Conservation (phyloP, 2,888 invertebrate species). For the Hemithea aestivaria region DNA sequence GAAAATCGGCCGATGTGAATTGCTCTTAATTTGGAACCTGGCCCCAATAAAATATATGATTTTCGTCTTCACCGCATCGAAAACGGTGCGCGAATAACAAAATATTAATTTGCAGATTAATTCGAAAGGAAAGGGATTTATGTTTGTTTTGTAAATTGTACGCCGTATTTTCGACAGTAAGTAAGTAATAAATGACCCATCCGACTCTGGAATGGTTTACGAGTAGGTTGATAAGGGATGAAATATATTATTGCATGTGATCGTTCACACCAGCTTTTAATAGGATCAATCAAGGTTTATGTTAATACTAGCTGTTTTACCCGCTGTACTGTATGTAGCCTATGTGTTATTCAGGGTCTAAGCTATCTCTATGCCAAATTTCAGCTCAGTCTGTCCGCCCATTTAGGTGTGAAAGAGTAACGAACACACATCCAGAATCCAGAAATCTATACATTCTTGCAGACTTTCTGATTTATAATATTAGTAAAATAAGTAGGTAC, state of each 20-base stretch:
- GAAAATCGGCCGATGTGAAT: conserved; percentile 63
- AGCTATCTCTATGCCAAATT: too few relatives aligned
- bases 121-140: conserved; percentile 23
- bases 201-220: conserved; percentile 12
- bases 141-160: conserved; percentile 21
- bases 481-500: too few relatives aligned
- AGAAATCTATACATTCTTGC: too few relatives aligned
- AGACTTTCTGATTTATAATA: too few relatives aligned
- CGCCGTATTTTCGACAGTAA: conserved; percentile 16
- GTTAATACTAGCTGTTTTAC: conserved; percentile 13
- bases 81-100: conserved; percentile 52
- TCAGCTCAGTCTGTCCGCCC: too few relatives aligned
- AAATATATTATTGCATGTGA: conserved; percentile 11
- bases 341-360: too few relatives aligned
- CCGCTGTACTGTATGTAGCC: too few relatives aligned
- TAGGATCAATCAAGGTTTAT: conserved; percentile 1
- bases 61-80: conserved; percentile 41
- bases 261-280: conserved; percentile 2
- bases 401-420: too few relatives aligned
- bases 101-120: conserved; percentile 41
- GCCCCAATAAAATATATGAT: conserved; percentile 53
- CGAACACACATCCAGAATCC: too few relatives aligned
- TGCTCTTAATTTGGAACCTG: conserved; percentile 60
- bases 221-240: conserved; percentile 17
- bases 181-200: conserved; percentile 19